Percentiles rank a stretch among this genome's conserved stretches.
Conservation (phyloP, 2,797 vertebrate species). For the Kryptopterus vitreolus region DNA sequence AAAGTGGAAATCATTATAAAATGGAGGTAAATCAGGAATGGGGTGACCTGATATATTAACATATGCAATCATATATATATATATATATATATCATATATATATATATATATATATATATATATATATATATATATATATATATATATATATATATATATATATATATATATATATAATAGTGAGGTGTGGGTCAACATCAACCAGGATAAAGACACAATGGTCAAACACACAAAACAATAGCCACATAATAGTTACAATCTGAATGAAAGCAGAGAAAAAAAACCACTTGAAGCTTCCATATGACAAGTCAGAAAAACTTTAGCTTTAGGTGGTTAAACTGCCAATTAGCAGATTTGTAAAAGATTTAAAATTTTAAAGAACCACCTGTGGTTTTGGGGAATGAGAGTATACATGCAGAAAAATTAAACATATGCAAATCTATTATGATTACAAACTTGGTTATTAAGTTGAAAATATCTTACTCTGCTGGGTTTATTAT, state of each 20-base stretch:
- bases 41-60: not conserved
- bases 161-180: too few species aligned
- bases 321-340: not conserved
- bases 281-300: not conserved
- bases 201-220: not conserved
- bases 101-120: too few species aligned
- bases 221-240: not conserved
- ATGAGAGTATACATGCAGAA: not conserved
- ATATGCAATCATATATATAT: too few species aligned
- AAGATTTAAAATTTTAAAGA: not conserved
- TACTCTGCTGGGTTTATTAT: not conserved
- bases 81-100: too few species aligned
- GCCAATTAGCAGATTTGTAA: not conserved
- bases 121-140: too few species aligned
- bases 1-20: not conserved
- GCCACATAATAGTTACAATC: not conserved
- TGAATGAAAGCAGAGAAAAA: not conserved
- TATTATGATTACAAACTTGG: not conserved
- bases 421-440: not conserved
- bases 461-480: not conserved
- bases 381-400: not conserved
- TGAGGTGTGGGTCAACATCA: not conserved
- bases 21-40: not conserved
- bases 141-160: too few species aligned
- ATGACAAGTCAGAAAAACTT: not conserved